A percentile compares a stretch with the other conserved stretches of the same genome.
Conservation (phyloP, 2,113 vertebrate genomes). For the Podarcis muralis region DNA sequence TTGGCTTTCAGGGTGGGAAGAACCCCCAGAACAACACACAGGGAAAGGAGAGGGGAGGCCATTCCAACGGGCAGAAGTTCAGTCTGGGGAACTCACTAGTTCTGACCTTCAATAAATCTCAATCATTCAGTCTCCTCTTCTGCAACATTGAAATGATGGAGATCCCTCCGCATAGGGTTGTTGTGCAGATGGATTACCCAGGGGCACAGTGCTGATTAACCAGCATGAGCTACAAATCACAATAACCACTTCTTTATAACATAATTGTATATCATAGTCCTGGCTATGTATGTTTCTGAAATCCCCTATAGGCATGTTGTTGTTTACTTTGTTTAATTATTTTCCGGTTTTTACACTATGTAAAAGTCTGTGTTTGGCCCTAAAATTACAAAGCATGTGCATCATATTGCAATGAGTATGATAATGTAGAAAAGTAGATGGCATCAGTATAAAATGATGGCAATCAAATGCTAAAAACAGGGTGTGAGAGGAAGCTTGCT, state of each 20-base stretch:
- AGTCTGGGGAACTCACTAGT: neutral
- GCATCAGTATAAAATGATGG: conserved; percentile 48
- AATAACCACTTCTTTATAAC: neutral
- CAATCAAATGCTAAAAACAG: conserved; percentile 62
- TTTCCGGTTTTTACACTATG: rapidly evolving
- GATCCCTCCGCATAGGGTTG: neutral
- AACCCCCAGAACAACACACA: too few relatives aligned
- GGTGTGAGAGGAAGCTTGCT: conserved; percentile 33
- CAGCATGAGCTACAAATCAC: neutral
- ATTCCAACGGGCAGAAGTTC: neutral
- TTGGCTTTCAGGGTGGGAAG: too few relatives aligned
- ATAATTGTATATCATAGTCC: neutral
- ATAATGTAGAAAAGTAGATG: conserved; percentile 45
- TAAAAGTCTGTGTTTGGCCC: rapidly evolving
- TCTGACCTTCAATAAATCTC: neutral
- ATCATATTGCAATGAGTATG: conserved; percentile 39
- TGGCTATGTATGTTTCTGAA: neutral
- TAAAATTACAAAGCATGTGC: conserved; percentile 15
- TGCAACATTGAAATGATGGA: neutral
- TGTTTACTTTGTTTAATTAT: neutral
- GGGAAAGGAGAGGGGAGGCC: too few relatives aligned
- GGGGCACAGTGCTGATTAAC: neutral
- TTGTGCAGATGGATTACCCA: neutral
- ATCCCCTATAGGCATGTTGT: neutral
- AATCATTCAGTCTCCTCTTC: neutral